Base-by-base conservation (phyloP, 2,113 vertebrate genomes). In the Dicaeum eximium region DNA sequence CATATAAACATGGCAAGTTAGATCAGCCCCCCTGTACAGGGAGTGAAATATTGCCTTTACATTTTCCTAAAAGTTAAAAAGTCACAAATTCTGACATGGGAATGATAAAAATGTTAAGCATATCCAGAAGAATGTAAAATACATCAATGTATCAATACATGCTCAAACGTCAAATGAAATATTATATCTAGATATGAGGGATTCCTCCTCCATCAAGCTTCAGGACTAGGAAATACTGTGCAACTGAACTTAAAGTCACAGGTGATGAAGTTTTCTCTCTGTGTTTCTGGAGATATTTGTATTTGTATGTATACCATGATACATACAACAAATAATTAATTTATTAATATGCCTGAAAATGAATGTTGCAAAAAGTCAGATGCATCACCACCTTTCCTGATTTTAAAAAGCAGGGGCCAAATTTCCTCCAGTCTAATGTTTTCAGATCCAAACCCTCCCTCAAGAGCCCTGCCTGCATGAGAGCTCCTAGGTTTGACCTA, bases 1-100 rank as follows among this genome's bases (percentile, higher is more conserved):
- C 96, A 97, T 97, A 91, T 96, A 97, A 97, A 96, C 96, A 95
- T 97, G 93, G 95, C 92, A 95, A 95, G 87, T 89, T 97, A 94
- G 97, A 93, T 96, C 96, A 97, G 79, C 86, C 87, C 67, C 67
- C 50, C 86, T 97, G 62, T 94, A 71, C 85, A 75, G 54, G 31
- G 83, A 80, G 57, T 96, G 87, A 96, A 97, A 94, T 96, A 96
- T 84, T 94, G 35, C 80, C 65, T 92, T 97, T 92, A 88, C 92
- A 87, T 98, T 97, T 95, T 93, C 85, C 91, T 93, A 61, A 96
- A 97, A 96, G 94, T 96, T 97, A 95, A 96, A 96, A 97, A 96
- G 90, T 96, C 77, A 1, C 91, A 90, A 93, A 92, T 96, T 94
- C 91, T 91, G 91, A 95, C 90, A 86, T 74, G 25, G 14, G 90